Base-by-base conservation (phyloP, 2,888 invertebrate genomes). In the Tachystola acroxantha region DNA sequence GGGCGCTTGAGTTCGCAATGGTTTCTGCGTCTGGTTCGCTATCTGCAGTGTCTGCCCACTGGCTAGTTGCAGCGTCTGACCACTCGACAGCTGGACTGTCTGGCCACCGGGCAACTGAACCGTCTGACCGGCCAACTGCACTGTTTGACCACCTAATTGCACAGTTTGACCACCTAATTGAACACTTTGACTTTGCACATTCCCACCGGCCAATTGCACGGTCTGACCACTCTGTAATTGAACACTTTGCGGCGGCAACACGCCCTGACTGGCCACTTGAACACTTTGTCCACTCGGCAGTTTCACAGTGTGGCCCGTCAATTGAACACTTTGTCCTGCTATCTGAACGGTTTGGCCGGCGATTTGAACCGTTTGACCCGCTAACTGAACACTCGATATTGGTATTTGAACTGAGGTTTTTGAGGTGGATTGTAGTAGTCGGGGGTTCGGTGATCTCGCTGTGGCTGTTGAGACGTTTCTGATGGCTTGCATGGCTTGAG, bases 51-150 rank as follows among this genome's bases (percentile, higher is more conserved):
- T 74, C 40, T 74, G 78, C 0, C 79, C 80, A 36, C 73, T 71
- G 1, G 71, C 77, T 43, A 82, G 48, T 52, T 71, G 82, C 12
- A 75, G 67, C 32, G 68, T 79, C 42, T 73, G 78, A 3, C 73
- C 78, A 38, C 79, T 76, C 25, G 76, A 57, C 27, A 81, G 43
- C 42, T 81, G 81, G 7, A 80, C 67, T 0, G 88, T 88, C 40
- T 89, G 74, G 19, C 89, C 84, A 37, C 88, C 85, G 0, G 75
- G 61, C 28, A 89, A 72, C 48, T 89, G 89, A 7, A 89, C 65
- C 0, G 89, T 65, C 16, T 58, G 75, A 19, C 57, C 45, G 5
- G 45, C 44, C 27, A 53, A 44, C 34, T 53, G 61, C 3, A 65
- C 50, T 7, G 58, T 59, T 12, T 58, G 53, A 3, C 54, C 48